Base-by-base conservation (phyloP, 2,888 invertebrate genomes). In the Leptinotarsa peninsularis region DNA sequence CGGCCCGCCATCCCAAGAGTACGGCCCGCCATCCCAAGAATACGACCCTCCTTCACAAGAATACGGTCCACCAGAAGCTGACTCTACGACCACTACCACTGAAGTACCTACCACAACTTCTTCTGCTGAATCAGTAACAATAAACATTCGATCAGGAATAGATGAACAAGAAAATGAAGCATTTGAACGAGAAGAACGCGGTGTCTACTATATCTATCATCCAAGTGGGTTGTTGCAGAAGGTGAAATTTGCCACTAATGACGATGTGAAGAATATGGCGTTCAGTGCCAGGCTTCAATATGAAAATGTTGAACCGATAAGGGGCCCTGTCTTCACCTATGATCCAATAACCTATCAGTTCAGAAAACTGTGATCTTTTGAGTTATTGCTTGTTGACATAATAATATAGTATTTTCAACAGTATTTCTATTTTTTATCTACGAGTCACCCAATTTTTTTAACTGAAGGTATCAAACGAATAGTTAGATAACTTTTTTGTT, bases 201-300 rank as follows among this genome's bases (percentile, higher is more conserved):
- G 93, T 5, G 90, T 91, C 43, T 93, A 93, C 85, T 93, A 92
- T 85, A 89, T 93, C 10, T 90, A 93, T 58, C 89, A 93, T 76
- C 93, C 93, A 4, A 90, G 89, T 76, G 91, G 92, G 4, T 90
- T 92, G 79, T 88, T 93, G 2, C 93, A 93, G 82, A 89, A 91
- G 76, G 91, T 93, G n/a, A 90, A 90, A 81, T 93, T 91, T 86
- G 89, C 90, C 76, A 92, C 92, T 83, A 85, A 87, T 15, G 88
- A 89, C 78, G 88, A 90, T 82, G 80, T 86, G 68, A 87, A 87
- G 50, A 91, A 92, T 73, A 93, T 92, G 92, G 92, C 91, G 49
- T 92, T 92, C 83, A 91, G 91, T 21, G 92, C 93, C 17, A 90
- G 91, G 80, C 89, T 93, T 76, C 91, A 91, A 67, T 93, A 93